Evolutionary conservation across 2,888 invertebrate species (phyloP).

Genomic region (Halictus ligatus): DNA sequence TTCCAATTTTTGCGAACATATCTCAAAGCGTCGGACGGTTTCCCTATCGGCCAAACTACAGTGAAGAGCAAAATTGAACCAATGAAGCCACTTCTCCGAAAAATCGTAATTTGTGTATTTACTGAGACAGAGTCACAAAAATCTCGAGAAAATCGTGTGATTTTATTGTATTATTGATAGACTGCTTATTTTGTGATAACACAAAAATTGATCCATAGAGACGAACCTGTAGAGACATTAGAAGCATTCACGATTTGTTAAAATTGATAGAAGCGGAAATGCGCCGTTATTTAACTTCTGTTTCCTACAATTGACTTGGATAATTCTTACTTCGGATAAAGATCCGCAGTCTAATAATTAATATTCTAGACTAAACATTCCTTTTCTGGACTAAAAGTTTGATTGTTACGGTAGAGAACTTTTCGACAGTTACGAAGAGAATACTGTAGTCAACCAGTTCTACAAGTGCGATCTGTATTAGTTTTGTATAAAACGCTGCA

Average conservation of each 20-base stretch:
- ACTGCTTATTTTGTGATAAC: not conserved
- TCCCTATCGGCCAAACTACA: slow-evolving; percentile 4
- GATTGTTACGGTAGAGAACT: not conserved
- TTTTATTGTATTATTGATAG: not conserved
- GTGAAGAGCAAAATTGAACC: not conserved
- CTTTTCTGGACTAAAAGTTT: not conserved
- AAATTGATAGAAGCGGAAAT: not conserved
- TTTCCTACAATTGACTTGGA: too few species aligned
- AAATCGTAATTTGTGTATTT: not conserved
- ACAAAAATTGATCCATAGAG: not conserved
- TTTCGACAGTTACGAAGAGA: not conserved
- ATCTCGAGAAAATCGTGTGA: not conserved
- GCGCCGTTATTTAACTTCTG: too few species aligned
- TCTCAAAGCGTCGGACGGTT: slow-evolving; percentile 14
- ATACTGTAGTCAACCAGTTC: not conserved
- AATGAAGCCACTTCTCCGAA: not conserved
- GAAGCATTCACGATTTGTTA: not conserved
- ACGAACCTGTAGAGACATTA: not conserved
- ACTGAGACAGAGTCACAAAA: not conserved
- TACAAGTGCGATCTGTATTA: not conserved
- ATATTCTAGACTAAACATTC: not conserved
- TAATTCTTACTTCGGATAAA: not conserved
- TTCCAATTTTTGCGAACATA: slow-evolving; percentile 21
- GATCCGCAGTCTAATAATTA: not conserved
- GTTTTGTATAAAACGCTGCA: not conserved